These are phyloP conservation scores for Harpagoxenus sublaevis DNA, from an alignment of 2,888 invertebrate genomes.

Conservation along the genomic window DNA sequence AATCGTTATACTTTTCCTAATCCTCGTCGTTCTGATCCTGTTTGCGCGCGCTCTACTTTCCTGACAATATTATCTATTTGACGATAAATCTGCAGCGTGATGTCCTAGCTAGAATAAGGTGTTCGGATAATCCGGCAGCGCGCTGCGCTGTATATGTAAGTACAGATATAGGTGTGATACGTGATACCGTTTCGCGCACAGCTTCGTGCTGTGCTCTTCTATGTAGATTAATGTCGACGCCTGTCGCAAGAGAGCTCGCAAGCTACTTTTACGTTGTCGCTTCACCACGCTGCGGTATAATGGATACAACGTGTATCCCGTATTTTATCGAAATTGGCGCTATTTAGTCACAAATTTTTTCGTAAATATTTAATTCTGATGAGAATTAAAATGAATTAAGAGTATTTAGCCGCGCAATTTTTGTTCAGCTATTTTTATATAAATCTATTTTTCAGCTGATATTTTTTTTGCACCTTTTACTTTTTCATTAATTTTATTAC, in stretches of 20 bases:
- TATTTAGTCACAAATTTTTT: conserved; percentile 23
- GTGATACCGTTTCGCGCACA: conserved; percentile 48
- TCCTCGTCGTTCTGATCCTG: neutral
- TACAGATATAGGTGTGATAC: conserved; percentile 33
- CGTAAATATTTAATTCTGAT: conserved; percentile 17
- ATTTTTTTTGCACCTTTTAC: neutral
- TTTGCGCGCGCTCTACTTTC: neutral
- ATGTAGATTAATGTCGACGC: conserved; percentile 57
- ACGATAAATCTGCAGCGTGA: conserved; percentile 33
- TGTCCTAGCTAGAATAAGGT: conserved; percentile 28
- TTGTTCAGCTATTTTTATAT: neutral
- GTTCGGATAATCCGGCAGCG: conserved; percentile 30
- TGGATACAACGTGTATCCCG: conserved; percentile 21
- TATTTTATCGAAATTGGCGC: conserved; percentile 51
- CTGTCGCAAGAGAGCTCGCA: conserved; percentile 50
- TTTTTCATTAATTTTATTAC: neutral
- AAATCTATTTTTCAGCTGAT: neutral
- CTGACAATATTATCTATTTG: conserved; percentile 29
- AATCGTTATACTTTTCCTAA: conserved; percentile 1
- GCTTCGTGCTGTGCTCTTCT: conserved; percentile 42
- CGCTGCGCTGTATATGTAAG: neutral
- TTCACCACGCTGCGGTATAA: conserved; percentile 43
- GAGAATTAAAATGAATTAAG: conserved; percentile 3
- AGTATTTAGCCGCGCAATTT: neutral
- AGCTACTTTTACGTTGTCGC: conserved; percentile 49